Base-by-base conservation (phyloP, 2,113 vertebrate genomes). In the Cephalopholis sonnerati region DNA sequence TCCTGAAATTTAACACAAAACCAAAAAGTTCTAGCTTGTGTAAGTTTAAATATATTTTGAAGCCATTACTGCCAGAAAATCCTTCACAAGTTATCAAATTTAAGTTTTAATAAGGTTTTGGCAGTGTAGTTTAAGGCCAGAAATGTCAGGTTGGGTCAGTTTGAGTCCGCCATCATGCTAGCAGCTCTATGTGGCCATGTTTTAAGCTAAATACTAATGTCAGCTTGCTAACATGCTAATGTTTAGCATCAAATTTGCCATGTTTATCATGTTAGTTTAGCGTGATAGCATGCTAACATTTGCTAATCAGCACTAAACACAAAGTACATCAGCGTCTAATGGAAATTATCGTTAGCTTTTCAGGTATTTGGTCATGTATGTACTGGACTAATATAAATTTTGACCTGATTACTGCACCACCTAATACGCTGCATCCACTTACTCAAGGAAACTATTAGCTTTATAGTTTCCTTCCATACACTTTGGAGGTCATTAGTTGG, bases 1-100 rank as follows among this genome's bases (percentile, higher is more conserved):
- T 32, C 17, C 29, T 53, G 2, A 88, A 76, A 64, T 20, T 44
- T 22, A 15, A 69, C 7, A 79, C 29, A 51, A 53, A 41, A 71
- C 3, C 29, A 22, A 74, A 10, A 65, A 24, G 0, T 15, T 73
- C 20, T 2, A 32, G 81, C 22, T 53, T 53, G 6, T 25, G 2
- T 12, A 7, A 27, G 20, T 50, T 64, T 39, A 20, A 29, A 22
- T 2, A 53, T 0, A 12, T 32, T 78, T 55, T 70, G 44, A 29
- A 62, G 74, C 44, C 25, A 16, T 6, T 24, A 18, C 17, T 71
- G n/a, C 2, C 9, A 25, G 24, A 53, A 62, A 48, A 48, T 17
- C 8, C 7, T 9, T 10, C 3, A 12, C 1, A 74, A 27, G 2
- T 32, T 15, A 67, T 12, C 7, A 3, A 1, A 51, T n/a, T 64